phyloP scores from a whole-genome alignment of 2,797 vertebrate genomes.

The Bufotes viridis region DNA sequence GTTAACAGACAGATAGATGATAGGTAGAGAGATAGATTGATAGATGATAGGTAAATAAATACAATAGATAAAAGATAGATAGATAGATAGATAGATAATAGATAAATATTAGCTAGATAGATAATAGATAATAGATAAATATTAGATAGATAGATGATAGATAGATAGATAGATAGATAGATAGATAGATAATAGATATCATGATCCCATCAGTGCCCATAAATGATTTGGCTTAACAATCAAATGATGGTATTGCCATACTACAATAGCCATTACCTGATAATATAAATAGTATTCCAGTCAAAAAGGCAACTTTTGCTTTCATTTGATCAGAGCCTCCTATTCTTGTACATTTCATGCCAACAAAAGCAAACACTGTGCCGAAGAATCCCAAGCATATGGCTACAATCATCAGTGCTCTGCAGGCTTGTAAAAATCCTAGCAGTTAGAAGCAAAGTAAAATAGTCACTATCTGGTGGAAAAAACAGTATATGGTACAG shows the following conservation, averaged over 20 bases:
- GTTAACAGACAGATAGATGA: too few relatives aligned
- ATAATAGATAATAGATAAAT: too few relatives aligned
- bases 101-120: too few relatives aligned
- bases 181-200: too few relatives aligned
- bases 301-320: slow-evolving; percentile 85
- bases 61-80: too few relatives aligned
- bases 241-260: neutral
- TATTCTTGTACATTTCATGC: slow-evolving; percentile 97
- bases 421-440: slow-evolving; percentile 96
- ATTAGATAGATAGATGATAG: too few relatives aligned
- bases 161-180: too few relatives aligned
- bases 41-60: too few relatives aligned
- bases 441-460: slow-evolving; percentile 43
- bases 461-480: neutral
- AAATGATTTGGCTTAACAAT: neutral
- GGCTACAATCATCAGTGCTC: slow-evolving; percentile 92
- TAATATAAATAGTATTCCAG: slow-evolving; percentile 88
- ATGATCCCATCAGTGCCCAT: neutral
- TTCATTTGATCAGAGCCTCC: slow-evolving; percentile 90
- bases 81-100: too few relatives aligned
- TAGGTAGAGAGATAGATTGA: too few relatives aligned
- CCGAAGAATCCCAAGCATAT: slow-evolving; percentile 92
- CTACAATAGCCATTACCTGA: slow-evolving; percentile 78
- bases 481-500: neutral
- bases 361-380: slow-evolving; percentile 83